Evolutionary conservation across 2,113 vertebrate species (phyloP).

Genomic region (Calidris pugnax): DNA sequence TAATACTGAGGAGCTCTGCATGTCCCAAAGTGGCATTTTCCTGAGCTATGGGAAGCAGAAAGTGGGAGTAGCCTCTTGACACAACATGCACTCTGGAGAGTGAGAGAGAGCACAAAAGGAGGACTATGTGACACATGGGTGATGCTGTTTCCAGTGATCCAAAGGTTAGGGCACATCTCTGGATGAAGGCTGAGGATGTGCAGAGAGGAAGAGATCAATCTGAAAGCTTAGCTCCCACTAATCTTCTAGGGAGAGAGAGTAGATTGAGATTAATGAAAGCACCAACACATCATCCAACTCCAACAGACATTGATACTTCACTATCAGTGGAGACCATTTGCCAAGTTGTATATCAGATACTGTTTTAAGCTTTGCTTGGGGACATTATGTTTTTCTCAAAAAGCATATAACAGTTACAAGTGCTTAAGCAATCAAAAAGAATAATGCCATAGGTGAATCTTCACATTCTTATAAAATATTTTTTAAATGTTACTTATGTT

Average conservation of each 20-base stretch:
- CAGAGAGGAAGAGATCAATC: not conserved
- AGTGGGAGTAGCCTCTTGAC: not conserved
- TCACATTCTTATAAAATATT: not conserved
- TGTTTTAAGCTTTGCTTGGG: not conserved
- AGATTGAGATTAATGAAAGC: not conserved
- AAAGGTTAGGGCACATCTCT: not conserved
- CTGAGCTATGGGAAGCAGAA: not conserved
- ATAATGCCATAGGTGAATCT: not conserved
- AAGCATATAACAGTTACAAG: not conserved
- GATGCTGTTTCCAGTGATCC: not conserved
- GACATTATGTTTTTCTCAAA: not conserved
- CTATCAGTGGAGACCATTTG: not conserved
- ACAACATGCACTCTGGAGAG: not conserved
- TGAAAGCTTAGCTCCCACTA: not conserved
- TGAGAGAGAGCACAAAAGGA: not conserved
- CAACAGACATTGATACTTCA: not conserved
- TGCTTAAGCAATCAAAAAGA: not conserved
- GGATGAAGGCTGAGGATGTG: not conserved
- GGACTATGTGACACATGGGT: not conserved
- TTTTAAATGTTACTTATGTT: not conserved
- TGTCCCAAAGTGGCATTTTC: not conserved
- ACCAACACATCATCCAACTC: not conserved
- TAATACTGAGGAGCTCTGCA: not conserved
- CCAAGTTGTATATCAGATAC: not conserved
- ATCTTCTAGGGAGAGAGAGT: not conserved